These are phyloP conservation scores for Imbricaverruca yamaguchii DNA, from an alignment of 2,888 invertebrate species.

Conservation along the genomic window DNA sequence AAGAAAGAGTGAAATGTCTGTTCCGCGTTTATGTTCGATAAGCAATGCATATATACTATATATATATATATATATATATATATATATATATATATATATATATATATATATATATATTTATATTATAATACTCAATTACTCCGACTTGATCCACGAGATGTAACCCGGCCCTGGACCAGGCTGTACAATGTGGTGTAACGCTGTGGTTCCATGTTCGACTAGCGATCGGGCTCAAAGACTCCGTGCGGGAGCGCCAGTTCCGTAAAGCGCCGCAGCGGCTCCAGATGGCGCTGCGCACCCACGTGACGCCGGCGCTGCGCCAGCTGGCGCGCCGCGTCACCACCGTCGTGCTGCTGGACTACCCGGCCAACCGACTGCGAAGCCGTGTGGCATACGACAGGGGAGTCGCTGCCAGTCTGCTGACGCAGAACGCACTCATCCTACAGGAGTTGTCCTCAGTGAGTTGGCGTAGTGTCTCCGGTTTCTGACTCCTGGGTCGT, in stretches of 20 bases:
- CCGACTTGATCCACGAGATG: too few relatives aligned
- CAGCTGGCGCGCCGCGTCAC: neutral
- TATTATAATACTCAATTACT: too few relatives aligned
- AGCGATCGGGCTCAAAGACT: neutral
- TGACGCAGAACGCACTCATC: neutral
- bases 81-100: too few relatives aligned
- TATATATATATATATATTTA: too few relatives aligned
- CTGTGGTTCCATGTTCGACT: too few relatives aligned
- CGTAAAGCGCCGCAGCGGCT: neutral
- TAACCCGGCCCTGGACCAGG: too few relatives aligned
- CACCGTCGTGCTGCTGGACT: neutral
- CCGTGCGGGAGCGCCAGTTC: neutral
- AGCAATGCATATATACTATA: too few relatives aligned
- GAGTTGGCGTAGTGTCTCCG: neutral
- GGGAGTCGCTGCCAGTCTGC: neutral
- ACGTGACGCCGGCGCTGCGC: neutral
- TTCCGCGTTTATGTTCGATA: too few relatives aligned
- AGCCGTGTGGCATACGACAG: neutral
- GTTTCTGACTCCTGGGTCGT: too few relatives aligned
- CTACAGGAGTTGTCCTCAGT: neutral
- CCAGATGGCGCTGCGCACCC: neutral
- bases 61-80: too few relatives aligned
- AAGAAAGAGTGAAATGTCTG: too few relatives aligned
- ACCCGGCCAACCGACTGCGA: neutral
- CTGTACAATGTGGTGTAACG: too few relatives aligned